These are phyloP conservation scores for Pyrrhia umbra DNA, from an alignment of 2,888 invertebrate genomes.

Conservation along the genomic window DNA sequence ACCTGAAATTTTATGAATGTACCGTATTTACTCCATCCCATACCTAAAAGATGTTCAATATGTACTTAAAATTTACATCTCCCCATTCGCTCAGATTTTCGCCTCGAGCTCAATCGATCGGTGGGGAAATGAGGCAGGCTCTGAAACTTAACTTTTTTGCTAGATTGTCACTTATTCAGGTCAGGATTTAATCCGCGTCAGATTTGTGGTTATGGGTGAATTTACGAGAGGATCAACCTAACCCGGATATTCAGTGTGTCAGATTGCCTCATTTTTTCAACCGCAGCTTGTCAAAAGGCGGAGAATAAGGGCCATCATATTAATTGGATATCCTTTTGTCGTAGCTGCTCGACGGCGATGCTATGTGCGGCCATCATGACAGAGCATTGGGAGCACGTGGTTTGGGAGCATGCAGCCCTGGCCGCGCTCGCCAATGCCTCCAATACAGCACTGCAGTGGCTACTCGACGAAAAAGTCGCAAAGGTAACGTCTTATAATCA, in stretches of 20 bases:
- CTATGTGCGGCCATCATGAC: constrained; percentile 96
- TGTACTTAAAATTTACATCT: constrained; percentile 21
- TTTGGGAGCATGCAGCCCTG: constrained; percentile 93
- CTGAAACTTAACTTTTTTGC: constrained; percentile 10
- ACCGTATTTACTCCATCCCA: neutral
- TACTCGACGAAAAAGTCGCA: constrained; percentile 94
- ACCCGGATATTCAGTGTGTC: neutral
- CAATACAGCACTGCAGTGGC: constrained; percentile 92
- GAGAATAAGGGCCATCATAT: neutral
- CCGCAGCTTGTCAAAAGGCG: neutral
- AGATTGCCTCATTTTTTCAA: constrained; percentile 5
- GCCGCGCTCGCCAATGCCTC: constrained; percentile 90
- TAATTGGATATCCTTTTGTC: constrained; percentile 43
- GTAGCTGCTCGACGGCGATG: constrained; percentile 94
- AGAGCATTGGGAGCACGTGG: constrained; percentile 97
- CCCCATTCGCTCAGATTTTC: constrained; percentile 1
- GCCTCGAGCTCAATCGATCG: constrained; percentile 40
- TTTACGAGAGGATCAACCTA: constrained; percentile 30
- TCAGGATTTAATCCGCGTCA: constrained; percentile 26
- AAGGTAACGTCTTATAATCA: constrained; percentile 77
- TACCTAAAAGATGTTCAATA: constrained; percentile 23
- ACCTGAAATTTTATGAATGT: neutral
- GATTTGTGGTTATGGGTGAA: constrained; percentile 33
- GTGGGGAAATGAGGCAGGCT: constrained; percentile 12
- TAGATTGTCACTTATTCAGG: constrained; percentile 13